phyloP scores from a whole-genome alignment of 1,140 invertebrate species.

The Cotesia vestalis region DNA sequence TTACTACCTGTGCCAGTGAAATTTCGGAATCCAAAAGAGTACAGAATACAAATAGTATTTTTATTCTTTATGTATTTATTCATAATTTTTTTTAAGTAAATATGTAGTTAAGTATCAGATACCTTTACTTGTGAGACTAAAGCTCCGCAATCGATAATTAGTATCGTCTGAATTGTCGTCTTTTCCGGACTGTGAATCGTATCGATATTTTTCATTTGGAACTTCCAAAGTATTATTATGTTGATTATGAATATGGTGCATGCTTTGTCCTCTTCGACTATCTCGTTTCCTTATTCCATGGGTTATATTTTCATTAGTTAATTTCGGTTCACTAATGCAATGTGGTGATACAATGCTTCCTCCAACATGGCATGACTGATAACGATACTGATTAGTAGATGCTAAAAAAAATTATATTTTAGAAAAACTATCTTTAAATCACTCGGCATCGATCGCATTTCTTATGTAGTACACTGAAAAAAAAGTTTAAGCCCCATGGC shows the following conservation, averaged over 20 bases:
- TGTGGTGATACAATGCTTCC: conserved; percentile 59
- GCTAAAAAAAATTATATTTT: conserved; percentile 28
- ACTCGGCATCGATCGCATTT: too few relatives aligned
- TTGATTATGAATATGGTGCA: conserved; percentile 67
- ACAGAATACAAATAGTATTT: too few relatives aligned
- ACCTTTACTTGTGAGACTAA: conserved; percentile 90
- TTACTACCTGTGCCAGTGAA: too few relatives aligned
- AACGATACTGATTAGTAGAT: conserved; percentile 58
- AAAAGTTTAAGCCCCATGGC: too few relatives aligned
- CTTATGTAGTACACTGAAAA: too few relatives aligned
- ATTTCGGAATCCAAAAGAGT: too few relatives aligned
- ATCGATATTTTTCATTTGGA: conserved; percentile 66
- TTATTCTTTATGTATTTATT: too few relatives aligned
- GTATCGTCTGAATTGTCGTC: conserved; percentile 78
- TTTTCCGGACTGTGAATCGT: conserved; percentile 42
- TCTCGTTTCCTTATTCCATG: conserved; percentile 68
- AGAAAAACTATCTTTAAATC: too few relatives aligned
- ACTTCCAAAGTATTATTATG: conserved; percentile 82
- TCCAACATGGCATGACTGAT: conserved; percentile 60
- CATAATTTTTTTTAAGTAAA: too few relatives aligned
- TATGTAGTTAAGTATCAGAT: conserved; percentile 40
- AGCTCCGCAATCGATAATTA: conserved; percentile 85
- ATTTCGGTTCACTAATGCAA: conserved; percentile 70
- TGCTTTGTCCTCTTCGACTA: conserved; percentile 66
- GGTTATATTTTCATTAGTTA: conserved; percentile 68